Evolutionary conservation across 2,797 vertebrate species (phyloP).

Genomic region (Adrianichthys oophorus): DNA sequence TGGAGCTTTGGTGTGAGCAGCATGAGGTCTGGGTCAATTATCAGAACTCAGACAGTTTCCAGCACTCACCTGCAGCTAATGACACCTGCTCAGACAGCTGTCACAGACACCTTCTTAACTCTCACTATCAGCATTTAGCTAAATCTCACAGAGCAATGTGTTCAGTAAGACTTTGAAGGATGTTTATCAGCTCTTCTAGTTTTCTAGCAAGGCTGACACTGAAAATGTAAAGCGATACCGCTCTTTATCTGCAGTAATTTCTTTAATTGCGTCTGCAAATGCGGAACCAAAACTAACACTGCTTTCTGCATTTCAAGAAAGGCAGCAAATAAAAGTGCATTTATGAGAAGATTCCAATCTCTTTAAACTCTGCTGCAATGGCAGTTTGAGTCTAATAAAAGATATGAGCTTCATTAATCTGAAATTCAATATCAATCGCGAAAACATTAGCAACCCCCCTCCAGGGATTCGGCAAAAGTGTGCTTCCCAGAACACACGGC

Average conservation of each 20-base stretch:
- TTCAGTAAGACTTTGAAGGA: background rate
- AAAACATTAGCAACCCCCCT: constrained; percentile 44
- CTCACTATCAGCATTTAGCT: constrained; percentile 8
- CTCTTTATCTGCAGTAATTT: constrained; percentile 19
- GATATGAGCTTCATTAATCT: constrained; percentile 63
- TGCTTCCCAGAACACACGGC: constrained; percentile 26
- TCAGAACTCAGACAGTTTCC: constrained; percentile 12
- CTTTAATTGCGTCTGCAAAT: constrained; percentile 23
- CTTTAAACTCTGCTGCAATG: constrained; percentile 48
- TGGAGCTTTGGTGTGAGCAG: constrained; percentile 18
- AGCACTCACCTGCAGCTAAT: constrained; percentile 18
- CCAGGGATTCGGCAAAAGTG: constrained; percentile 23
- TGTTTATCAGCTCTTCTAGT: background rate
- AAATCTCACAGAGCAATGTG: too few relatives aligned
- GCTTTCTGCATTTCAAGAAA: constrained; percentile 35
- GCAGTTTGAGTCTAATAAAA: constrained; percentile 51
- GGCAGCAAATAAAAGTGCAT: constrained; percentile 44
- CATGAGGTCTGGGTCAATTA: constrained; percentile 32
- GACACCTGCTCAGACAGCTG: constrained; percentile 44
- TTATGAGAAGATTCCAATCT: constrained; percentile 33
- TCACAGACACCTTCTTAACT: constrained; percentile 12
- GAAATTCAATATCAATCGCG: constrained; percentile 61
- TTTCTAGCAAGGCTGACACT: background rate
- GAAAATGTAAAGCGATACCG: background rate
- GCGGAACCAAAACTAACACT: constrained; percentile 4